These are phyloP conservation scores for Porites divaricata DNA, from an alignment of 92 coral and sea anemone genomes.

Conservation along the genomic window DNA sequence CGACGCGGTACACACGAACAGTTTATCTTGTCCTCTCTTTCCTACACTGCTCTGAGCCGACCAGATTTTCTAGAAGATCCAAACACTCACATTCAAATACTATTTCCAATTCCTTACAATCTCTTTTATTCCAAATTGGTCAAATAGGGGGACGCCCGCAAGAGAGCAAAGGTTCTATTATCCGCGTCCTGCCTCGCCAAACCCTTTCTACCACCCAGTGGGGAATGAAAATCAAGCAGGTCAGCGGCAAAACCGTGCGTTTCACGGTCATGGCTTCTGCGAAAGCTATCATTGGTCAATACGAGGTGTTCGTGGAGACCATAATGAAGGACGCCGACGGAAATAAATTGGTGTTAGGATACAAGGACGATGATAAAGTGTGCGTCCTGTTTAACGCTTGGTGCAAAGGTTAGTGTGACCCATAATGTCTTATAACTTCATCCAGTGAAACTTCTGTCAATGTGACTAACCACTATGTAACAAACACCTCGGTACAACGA, in stretches of 20 bases:
- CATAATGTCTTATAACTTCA: background rate
- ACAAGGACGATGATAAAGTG: conserved; percentile 39
- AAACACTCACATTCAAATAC: too few relatives aligned
- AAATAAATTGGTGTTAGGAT: conserved; percentile 37
- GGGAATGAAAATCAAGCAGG: conserved; percentile 59
- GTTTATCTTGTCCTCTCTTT: too few relatives aligned
- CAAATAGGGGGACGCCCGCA: conserved; percentile 61
- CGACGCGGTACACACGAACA: too few relatives aligned
- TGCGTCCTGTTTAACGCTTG: conserved; percentile 68
- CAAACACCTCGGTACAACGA: too few relatives aligned
- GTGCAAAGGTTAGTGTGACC: conserved; percentile 60
- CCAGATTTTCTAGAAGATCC: too few relatives aligned
- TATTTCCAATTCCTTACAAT: too few relatives aligned
- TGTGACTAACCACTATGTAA: too few relatives aligned
- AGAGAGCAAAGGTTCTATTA: conserved; percentile 58
- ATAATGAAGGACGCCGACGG: conserved; percentile 31
- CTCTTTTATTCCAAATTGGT: too few relatives aligned
- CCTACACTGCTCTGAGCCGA: too few relatives aligned
- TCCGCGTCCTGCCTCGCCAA: conserved; percentile 38
- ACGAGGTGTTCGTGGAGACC: conserved; percentile 65
- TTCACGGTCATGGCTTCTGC: conserved; percentile 68
- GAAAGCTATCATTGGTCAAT: conserved; percentile 66
- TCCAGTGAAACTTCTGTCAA: too few relatives aligned
- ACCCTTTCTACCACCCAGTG: conserved; percentile 39
- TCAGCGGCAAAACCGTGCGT: conserved; percentile 45